Evolutionary conservation across 2,888 invertebrate species (phyloP).

Genomic region (Slavum lentiscoides): DNA sequence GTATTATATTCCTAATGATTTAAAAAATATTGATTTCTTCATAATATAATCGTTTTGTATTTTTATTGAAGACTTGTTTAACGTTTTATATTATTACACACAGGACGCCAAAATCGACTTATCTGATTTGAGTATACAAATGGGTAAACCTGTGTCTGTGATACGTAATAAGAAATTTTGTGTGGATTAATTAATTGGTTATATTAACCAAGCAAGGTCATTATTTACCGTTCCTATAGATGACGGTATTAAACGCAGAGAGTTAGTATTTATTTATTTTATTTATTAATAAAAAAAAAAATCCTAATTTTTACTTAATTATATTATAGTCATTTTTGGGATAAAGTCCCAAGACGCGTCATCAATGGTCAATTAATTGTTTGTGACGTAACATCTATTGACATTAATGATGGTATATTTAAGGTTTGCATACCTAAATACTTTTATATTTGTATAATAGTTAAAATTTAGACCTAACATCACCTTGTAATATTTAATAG

Average conservation of each 20-base stretch:
- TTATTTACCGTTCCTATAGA: constrained; percentile 47
- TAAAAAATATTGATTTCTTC: too few relatives aligned
- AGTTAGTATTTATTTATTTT: too few relatives aligned
- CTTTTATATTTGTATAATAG: too few relatives aligned
- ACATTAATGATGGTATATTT: constrained; percentile 37
- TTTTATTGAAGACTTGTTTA: not conserved
- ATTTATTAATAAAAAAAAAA: too few relatives aligned
- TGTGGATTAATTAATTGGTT: constrained; percentile 33
- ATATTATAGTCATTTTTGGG: too few relatives aligned
- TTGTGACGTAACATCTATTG: constrained; percentile 37
- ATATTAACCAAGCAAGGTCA: constrained; percentile 43
- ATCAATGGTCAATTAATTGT: constrained; percentile 29
- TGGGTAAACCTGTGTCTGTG: constrained; percentile 49
- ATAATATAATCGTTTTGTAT: too few relatives aligned
- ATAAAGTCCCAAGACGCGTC: constrained; percentile 29
- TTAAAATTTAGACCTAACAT: too few relatives aligned
- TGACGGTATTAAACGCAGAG: constrained; percentile 37
- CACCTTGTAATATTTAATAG: too few relatives aligned
- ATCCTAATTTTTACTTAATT: too few relatives aligned
- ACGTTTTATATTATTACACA: not conserved
- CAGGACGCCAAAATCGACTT: constrained; percentile 32
- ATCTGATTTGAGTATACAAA: constrained; percentile 27
- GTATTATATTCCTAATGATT: too few relatives aligned
- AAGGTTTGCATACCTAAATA: too few relatives aligned
- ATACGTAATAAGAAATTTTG: constrained; percentile 45